phyloP scores from a whole-genome alignment of 2,797 vertebrate species.

The Sebastes trivittatus region DNA sequence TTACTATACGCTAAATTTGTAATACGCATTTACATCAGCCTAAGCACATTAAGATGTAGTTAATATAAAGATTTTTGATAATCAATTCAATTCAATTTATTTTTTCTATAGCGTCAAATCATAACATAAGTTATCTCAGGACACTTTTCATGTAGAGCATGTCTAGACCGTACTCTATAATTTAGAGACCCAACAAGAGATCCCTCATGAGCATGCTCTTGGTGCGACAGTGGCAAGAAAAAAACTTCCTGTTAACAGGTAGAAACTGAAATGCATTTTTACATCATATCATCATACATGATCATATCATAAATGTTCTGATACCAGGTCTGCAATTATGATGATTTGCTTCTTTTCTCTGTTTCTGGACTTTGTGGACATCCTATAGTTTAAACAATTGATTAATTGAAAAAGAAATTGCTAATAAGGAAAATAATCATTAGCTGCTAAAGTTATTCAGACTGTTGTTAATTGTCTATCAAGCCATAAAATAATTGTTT shows the following conservation, averaged over 20 bases:
- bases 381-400: not conserved
- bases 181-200: too few species aligned
- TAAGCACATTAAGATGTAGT: not conserved
- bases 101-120: too few species aligned
- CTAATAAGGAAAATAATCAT: not conserved
- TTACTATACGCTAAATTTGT: not conserved
- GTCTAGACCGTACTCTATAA: too few species aligned
- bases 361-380: not conserved
- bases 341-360: not conserved
- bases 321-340: not conserved
- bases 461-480: too few species aligned
- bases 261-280: not conserved
- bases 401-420: not conserved
- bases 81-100: too few species aligned
- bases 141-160: too few species aligned
- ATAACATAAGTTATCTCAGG: too few species aligned
- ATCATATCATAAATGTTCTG: too few species aligned
- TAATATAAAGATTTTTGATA: not conserved
- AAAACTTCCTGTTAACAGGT: too few species aligned
- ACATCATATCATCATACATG: too few species aligned
- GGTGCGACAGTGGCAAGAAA: too few species aligned
- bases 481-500: not conserved
- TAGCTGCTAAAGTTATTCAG: not conserved
- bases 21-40: not conserved
- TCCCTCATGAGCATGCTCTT: too few species aligned